Base-by-base conservation (phyloP, 2,113 vertebrate genomes). In the Boulengeromyrus knoepffleri region DNA sequence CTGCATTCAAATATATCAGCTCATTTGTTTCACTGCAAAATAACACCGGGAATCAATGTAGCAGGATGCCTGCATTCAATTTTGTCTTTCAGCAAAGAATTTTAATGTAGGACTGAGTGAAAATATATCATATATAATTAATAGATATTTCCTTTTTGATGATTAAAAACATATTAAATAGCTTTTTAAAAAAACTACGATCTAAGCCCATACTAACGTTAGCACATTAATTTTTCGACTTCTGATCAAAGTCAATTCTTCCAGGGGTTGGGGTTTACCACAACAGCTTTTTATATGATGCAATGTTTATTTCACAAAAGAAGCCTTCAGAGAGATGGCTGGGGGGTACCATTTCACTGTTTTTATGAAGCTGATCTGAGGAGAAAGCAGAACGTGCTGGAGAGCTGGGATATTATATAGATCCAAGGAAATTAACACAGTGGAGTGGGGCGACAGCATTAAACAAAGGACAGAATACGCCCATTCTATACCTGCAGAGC, bases 291-390 rank as follows among this genome's bases (percentile, higher is more conserved):
- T 90, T 17, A 88, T 46, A 46, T 70, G 31, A 90, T 62, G 83
- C 19, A 90, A 36, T 17, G 47, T 89, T 90, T 31, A 45, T 50
- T 80, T 56, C 15, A 90, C 62, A 88, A 87, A 80, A 87, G 58
- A 36, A 8, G 27, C 27, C 47, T 88, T 24, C 36, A 58, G 27
- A 36, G 86, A 90, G 56, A 80, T 90, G 13, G 13, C 45, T 24
- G 58, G 24, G 19, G 56, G 47, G 45, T 45, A 90, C 36, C 47
- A 90, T 74, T 80, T 90, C 85, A 27, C 45, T 88, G 45, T 53
- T 80, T 88, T 80, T 42, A 80, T 42, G 17, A 56, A 58, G 84
- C 84, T 39, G 53, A 90, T 50, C 84, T 66, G 84, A 89, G 24
- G 39, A 90, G 56, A 62, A 49, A 58, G 49, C 12, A 3, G 31